phyloP scores from a whole-genome alignment of 2,888 invertebrate genomes.

The Leuctra nigra region DNA sequence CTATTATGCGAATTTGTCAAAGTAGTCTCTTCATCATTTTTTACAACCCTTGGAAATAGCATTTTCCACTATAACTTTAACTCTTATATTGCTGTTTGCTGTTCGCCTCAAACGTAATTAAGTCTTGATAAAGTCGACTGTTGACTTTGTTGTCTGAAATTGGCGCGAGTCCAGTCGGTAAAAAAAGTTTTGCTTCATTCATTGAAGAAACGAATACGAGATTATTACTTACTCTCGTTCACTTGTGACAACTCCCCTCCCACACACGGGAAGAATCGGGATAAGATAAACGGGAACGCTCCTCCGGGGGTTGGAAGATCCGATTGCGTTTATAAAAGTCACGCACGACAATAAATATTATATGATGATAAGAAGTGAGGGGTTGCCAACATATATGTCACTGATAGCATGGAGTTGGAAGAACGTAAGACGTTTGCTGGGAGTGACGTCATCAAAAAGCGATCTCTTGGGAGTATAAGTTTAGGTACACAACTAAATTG shows the following conservation, averaged over 20 bases:
- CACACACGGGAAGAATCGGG: no score
- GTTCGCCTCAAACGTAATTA: constrained; percentile 10
- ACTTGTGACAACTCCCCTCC: background rate
- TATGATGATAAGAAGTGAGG: constrained; percentile 7
- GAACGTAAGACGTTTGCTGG: no score
- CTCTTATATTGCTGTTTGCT: background rate
- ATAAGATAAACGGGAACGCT: background rate
- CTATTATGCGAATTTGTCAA: no score
- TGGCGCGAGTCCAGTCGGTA: constrained; percentile 9
- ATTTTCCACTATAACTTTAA: no score
- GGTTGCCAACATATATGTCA: background rate
- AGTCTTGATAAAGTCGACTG: constrained; percentile 11
- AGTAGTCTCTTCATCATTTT: no score
- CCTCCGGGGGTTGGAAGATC: background rate
- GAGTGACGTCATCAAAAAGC: no score
- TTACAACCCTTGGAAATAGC: no score
- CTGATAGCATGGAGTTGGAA: no score
- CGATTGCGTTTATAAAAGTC: constrained; percentile 7
- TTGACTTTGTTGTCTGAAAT: constrained; percentile 6
- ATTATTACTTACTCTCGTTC: constrained; percentile 4
- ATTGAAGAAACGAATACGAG: background rate
- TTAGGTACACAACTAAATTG: no score
- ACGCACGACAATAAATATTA: constrained; percentile 14
- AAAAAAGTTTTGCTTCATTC: background rate
- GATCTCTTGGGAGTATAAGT: no score